phyloP scores from a whole-genome alignment of 2,888 invertebrate species.

The Lycocerus yunnanus region DNA sequence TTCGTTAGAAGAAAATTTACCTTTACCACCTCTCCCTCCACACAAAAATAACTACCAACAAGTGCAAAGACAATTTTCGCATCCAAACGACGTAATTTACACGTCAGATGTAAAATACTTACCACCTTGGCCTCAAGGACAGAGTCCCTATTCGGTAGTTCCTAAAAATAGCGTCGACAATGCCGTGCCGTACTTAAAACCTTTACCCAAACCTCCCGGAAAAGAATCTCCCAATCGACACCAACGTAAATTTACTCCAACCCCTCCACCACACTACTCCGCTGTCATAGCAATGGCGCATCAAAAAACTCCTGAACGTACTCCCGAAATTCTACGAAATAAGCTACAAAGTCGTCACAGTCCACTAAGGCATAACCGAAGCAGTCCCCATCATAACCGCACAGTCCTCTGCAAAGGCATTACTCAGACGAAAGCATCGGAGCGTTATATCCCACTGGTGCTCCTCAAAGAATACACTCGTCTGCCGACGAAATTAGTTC shows the following conservation, averaged over 20 bases:
- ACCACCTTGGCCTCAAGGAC: constrained; percentile 68
- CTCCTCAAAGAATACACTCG: constrained; percentile 68
- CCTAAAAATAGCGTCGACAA: constrained; percentile 40
- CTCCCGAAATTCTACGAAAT: constrained; percentile 47
- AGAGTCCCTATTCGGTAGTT: constrained; percentile 50
- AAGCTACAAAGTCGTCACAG: constrained; percentile 50
- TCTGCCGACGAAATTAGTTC: constrained; percentile 85
- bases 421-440: constrained; percentile 71
- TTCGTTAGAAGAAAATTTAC: constrained; percentile 56
- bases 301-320: constrained; percentile 44
- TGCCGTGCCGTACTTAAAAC: constrained; percentile 61
- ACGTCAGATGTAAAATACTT: constrained; percentile 53
- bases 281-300: constrained; percentile 39
- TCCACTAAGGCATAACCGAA: constrained; percentile 45
- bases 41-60: constrained; percentile 52
- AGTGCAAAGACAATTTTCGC: constrained; percentile 37
- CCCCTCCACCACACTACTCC: constrained; percentile 44
- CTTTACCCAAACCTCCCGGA: constrained; percentile 63
- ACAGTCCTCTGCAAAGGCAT: constrained; percentile 63
- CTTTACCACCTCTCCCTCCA: constrained; percentile 67
- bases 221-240: constrained; percentile 53
- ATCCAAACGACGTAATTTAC: constrained; percentile 43
- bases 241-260: constrained; percentile 43
- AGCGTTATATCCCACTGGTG: constrained; percentile 48
- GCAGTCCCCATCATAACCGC: constrained; percentile 51